These are phyloP conservation scores for Paraplagusia blochii DNA, from an alignment of 2,113 vertebrate genomes.

Conservation along the genomic window DNA sequence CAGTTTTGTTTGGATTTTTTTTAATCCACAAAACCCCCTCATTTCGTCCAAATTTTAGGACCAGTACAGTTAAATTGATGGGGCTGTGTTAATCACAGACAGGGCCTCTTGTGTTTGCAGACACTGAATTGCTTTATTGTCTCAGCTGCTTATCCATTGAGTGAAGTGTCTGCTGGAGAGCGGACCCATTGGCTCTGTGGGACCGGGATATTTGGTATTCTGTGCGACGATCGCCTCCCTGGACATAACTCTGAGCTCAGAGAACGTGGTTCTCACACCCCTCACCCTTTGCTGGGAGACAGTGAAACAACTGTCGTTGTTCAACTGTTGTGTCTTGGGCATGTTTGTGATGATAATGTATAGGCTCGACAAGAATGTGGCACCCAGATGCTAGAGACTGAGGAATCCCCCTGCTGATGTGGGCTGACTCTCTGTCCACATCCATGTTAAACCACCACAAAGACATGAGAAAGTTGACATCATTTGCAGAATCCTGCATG, in stretches of 20 bases:
- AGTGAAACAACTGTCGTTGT: conserved; percentile 52
- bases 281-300: conserved; percentile 49
- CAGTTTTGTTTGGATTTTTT: not conserved
- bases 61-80: conserved; percentile 39
- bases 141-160: conserved; percentile 14
- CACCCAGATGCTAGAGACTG: conserved; percentile 46
- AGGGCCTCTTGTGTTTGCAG: conserved; percentile 56
- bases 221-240: conserved; percentile 45
- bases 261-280: conserved; percentile 63
- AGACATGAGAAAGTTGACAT: conserved; percentile 14
- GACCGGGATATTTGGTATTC: conserved; percentile 35
- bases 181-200: conserved; percentile 38
- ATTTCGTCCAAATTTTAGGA: conserved; percentile 13
- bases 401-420: conserved; percentile 58
- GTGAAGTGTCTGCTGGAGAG: conserved; percentile 35
- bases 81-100: conserved; percentile 33
- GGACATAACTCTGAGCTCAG: conserved; percentile 56
- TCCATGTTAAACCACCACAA: conserved; percentile 29
- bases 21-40: conserved; percentile 1
- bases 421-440: conserved; percentile 46
- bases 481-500: not conserved
- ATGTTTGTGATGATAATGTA: conserved; percentile 39
- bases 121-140: conserved; percentile 60
- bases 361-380: conserved; percentile 58
- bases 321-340: conserved; percentile 49